Conservation (phyloP, 2,888 invertebrate species). For the Pseudococcus longispinus region DNA sequence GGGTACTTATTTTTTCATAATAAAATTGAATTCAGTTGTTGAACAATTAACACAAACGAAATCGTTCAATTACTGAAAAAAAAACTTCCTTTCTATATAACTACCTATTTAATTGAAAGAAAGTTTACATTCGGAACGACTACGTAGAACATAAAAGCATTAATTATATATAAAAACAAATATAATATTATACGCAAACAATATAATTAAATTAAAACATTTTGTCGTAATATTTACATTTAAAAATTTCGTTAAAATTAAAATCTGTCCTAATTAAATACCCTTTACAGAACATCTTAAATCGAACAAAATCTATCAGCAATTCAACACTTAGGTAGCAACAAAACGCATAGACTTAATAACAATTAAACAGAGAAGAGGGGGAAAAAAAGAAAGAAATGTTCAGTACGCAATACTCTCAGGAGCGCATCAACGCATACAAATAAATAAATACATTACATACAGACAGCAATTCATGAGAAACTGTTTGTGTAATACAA, state of each 20-base stretch:
- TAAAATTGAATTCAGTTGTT: too few species aligned
- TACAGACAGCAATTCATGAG: neutral
- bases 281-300: neutral
- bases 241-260: neutral
- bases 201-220: constrained; percentile 17
- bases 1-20: too few species aligned
- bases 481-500: neutral
- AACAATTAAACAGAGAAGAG: neutral
- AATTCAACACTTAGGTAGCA: neutral
- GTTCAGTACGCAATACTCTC: neutral
- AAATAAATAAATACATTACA: neutral
- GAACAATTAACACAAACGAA: too few species aligned
- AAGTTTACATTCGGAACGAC: constrained; percentile 32
- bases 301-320: neutral
- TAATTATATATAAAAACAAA: constrained; percentile 35
- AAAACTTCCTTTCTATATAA: neutral
- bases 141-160: constrained; percentile 17
- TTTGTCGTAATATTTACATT: neutral
- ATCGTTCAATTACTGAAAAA: neutral
- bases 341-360: neutral
- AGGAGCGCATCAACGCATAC: neutral
- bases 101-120: constrained; percentile 31
- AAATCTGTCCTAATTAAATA: neutral
- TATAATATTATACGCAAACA: constrained; percentile 21
- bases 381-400: neutral